Base-by-base conservation (phyloP, 2,797 vertebrate genomes). In the Enoplosus armatus region DNA sequence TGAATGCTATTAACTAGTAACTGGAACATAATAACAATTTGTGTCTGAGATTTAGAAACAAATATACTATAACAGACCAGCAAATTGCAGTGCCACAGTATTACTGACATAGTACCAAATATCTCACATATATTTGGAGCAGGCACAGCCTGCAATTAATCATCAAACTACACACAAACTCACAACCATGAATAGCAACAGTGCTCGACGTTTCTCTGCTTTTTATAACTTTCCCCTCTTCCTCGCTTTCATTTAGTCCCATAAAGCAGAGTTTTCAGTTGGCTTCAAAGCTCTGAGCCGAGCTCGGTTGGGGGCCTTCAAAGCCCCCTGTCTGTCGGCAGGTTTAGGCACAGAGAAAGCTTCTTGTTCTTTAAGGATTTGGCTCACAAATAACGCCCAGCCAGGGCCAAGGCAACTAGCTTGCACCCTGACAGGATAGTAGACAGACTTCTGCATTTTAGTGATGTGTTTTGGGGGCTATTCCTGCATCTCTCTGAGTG, bases 301-400 rank as follows among this genome's bases (percentile, higher is more conserved):
- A 93, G 94, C 96, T 95, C 96, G 86, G 95, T 94, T 93, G 96
- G 96, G 96, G 96, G 95, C 94, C 95, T 95, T 96, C 95, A 96
- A 95, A 96, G 95, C 95, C 93, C 91, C 94, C 94, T 91, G 94
- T 96, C 95, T 95, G 95, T 95, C 94, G 93, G 95, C 93, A 95
- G 95, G 95, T 95, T 95, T 95, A 94, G 93, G 94, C 92, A 89
- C 92, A 95, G 94, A 95, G 89, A 95, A 95, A 94, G 94, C 93
- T 89, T 92, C 94, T 95, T 93, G 92, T 94, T 96, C 95, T 96
- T 95, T 90, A 94, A 94, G 94, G 95, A 94, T 95, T 94, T 94
- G 92, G 94, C 95, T 95, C 93, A 95, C 94, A 95, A 95, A 95
- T 94, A 95, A 94, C 92, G 90, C 90, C 89, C 89, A 92, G 88